Base-by-base conservation (phyloP, 2,113 vertebrate genomes). In the Aldabrachelys gigantea region DNA sequence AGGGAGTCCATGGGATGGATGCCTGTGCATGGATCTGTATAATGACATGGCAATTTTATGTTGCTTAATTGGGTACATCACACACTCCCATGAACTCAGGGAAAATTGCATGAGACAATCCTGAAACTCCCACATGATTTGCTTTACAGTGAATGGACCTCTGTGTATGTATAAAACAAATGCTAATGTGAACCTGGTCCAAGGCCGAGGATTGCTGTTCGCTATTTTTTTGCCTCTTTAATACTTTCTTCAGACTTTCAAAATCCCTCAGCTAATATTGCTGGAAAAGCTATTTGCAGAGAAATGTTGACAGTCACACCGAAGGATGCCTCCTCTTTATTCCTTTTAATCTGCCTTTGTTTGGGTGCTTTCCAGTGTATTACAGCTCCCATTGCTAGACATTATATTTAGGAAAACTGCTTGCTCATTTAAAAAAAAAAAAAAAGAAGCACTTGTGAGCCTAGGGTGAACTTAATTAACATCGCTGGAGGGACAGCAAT, bases 401-500 rank as follows among this genome's bases (percentile, higher is more conserved):
- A 53, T 95, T 84, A 53, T 88, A 82, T n/a, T 80, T 54, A 38
- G 76, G 80, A 89, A 94, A 91, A 82, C 38, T 82, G 49, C 89
- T 87, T 59, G 11, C 75, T 88, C 87, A 5, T 10, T 24, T 59
- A 85, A 50, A 56, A 80, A 83, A 41, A 41, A 41, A 41, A 49
- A 65, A 88, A 49, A 35, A 86, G 47, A 89, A 89, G 62, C 54
- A 16, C 44, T 95, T 62, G 72, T 91, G 93, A 96, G 82, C 96
- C 96, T 92, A 96, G 29, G 94, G 97, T 53, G 96, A 97, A 24
- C 82, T 97, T 97, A 97, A 97, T 97, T 97, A 97, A 94, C 87
- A 96, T 91, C 9, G 0, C 92, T 97, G 94, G 92, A 94, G 91
- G 87, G 92, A 84, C 89, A 90, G 93, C 92, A 96, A 56, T 96